Base-by-base conservation (phyloP, 2,113 vertebrate species). In the Oryzias celebensis region DNA sequence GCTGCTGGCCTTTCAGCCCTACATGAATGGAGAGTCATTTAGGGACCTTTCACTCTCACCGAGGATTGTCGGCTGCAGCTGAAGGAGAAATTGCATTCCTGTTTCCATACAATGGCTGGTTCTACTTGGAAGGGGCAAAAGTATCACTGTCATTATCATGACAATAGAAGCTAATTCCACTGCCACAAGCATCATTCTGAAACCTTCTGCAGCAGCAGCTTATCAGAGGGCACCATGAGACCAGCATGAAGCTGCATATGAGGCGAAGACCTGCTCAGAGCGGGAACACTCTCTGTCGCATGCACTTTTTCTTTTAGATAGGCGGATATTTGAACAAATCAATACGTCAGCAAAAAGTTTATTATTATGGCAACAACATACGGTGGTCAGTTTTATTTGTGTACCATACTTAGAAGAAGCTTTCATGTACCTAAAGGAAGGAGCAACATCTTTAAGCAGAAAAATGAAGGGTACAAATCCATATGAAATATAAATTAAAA, bases 101-200 rank as follows among this genome's bases (percentile, higher is more conserved):
- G 83, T 91, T 91, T 91, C 87, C 78, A 79, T 88, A 93, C 90
- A 93, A 93, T 91, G 77, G 87, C 52, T 71, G 83, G 83, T 83
- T 90, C 71, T 81, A 89, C 88, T 91, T 81, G 82, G 88, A 90
- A 77, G 84, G 88, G 87, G 84, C 86, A 88, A 83, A 82, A 92
- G 90, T 91, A 91, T 92, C 87, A 90, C 82, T 85, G 83, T 88
- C 90, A 92, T 92, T 93, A 92, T 88, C 92, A 92, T 92, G 85
- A 93, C 92, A 93, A 93, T 92, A 65, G 85, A 79, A 92, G 88
- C 89, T 93, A 92, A 92, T 93, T 93, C 89, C 87, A 85, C 88
- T 87, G 87, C 88, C 87, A 80, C 82, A 58, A 69, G 84, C 77
- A 47, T 71, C 85, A 83, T 87, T 89, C 85, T 85, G 81, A 90